A percentile compares a stretch with the other conserved stretches of the same genome.
phyloP scores from a whole-genome alignment of 37 sponge, comb jelly and placozoan genomes.

The Chondrosia reniformis region DNA sequence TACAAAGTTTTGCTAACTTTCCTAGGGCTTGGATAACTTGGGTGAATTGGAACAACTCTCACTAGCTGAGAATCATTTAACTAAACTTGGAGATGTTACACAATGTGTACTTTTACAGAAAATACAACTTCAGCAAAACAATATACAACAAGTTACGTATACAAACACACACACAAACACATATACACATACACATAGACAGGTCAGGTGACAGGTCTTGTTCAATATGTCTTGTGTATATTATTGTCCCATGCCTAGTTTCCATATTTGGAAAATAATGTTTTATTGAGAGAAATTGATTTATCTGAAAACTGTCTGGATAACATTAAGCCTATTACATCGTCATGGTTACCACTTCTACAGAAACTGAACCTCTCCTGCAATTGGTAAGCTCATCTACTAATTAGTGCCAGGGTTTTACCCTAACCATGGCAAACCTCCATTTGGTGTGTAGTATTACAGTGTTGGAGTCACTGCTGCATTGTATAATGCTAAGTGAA shows the following conservation, averaged over 20 bases:
- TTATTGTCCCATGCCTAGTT: slow-evolving; percentile 25
- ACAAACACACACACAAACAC: no score
- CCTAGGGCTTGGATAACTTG: no score
- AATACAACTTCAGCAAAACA: slow-evolving; percentile 49
- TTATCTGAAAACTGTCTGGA: slow-evolving; percentile 59
- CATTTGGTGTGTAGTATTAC: slow-evolving; percentile 9
- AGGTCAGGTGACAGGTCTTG: no score
- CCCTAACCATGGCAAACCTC: background rate
- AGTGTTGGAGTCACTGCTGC: slow-evolving; percentile 31
- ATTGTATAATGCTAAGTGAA: slow-evolving; percentile 29
- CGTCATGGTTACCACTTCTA: slow-evolving; percentile 66
- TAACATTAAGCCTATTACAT: slow-evolving; percentile 22
- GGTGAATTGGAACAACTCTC: no score
- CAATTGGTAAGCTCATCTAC: slow-evolving; percentile 52
- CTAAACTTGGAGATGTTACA: slow-evolving; percentile 24
- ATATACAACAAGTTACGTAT: slow-evolving; percentile 40
- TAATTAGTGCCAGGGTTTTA: background rate
- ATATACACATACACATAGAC: no score
- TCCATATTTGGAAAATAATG: slow-evolving; percentile 31
- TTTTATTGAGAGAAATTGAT: slow-evolving; percentile 50
- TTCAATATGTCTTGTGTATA: no score
- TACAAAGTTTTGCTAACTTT: background rate
- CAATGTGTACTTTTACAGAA: slow-evolving; percentile 29
- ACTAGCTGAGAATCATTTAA: slow-evolving; percentile 57
- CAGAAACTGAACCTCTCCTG: slow-evolving; percentile 56